phyloP scores from a whole-genome alignment of 2,888 invertebrate genomes.

The Noctua janthe region DNA sequence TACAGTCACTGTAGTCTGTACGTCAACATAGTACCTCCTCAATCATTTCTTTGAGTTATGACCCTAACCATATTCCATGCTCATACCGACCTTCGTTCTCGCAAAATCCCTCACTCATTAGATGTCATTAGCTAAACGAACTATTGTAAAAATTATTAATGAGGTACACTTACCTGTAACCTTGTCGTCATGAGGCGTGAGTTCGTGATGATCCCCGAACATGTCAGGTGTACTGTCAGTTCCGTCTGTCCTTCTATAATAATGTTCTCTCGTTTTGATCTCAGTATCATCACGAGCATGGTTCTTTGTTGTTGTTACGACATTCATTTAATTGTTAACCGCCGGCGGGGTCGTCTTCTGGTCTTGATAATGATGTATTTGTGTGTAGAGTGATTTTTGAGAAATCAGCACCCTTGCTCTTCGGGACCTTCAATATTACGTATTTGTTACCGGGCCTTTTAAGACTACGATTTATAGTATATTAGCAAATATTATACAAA shows the following conservation, averaged over 20 bases:
- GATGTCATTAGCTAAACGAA: not conserved
- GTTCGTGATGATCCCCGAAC: conserved; percentile 47
- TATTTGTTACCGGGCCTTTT: too few relatives aligned
- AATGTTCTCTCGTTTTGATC: conserved; percentile 14
- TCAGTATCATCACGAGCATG: not conserved
- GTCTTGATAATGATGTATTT: not conserved
- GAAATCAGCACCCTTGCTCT: not conserved
- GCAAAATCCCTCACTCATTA: conserved; percentile 6
- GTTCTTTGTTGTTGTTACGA: too few relatives aligned
- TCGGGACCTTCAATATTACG: too few relatives aligned
- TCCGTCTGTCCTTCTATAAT: conserved; percentile 17
- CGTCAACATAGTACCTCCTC: not conserved
- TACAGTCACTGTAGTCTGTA: not conserved
- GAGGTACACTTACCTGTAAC: conserved; percentile 29
- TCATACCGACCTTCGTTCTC: not conserved
- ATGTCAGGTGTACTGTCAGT: conserved; percentile 39
- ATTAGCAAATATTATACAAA: too few relatives aligned
- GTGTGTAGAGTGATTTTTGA: not conserved
- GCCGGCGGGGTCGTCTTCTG: not conserved
- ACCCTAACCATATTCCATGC: not conserved
- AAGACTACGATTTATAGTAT: too few relatives aligned
- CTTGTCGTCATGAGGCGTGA: conserved; percentile 18
- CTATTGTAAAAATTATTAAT: not conserved
- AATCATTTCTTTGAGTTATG: not conserved
- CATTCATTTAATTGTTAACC: not conserved